Evolutionary conservation across 1,140 invertebrate species (phyloP).

Genomic region (Aphis gossypii): DNA sequence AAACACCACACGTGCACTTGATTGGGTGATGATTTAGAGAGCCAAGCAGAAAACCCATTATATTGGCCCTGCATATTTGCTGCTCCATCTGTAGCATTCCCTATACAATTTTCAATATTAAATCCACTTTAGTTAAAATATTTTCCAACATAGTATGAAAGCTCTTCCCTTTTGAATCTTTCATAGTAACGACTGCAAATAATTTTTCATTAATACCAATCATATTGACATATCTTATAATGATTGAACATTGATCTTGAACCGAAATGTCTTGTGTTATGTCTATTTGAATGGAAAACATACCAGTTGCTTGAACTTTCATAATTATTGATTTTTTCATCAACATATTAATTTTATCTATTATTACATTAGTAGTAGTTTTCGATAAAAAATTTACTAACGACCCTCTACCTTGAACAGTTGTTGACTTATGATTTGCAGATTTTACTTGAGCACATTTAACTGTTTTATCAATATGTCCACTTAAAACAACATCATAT

Average conservation of each 20-base stretch:
- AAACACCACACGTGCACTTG: conserved; percentile 47
- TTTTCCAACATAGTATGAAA: neutral
- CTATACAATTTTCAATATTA: conserved; percentile 4
- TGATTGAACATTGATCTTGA: neutral
- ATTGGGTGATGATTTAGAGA: conserved; percentile 45
- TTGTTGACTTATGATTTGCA: neutral
- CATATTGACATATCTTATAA: neutral
- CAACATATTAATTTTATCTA: neutral
- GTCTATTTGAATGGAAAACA: neutral
- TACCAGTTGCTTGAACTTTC: neutral
- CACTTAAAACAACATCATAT: neutral
- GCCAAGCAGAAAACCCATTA: conserved; percentile 59
- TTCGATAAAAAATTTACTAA: neutral
- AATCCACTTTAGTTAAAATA: neutral
- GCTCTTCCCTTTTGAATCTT: neutral
- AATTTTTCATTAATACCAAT: neutral
- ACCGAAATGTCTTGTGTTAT: neutral
- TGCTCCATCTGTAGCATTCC: conserved; percentile 58
- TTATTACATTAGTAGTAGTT: neutral
- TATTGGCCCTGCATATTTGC: conserved; percentile 60
- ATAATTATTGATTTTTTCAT: neutral
- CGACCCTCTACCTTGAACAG: neutral
- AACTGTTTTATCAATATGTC: neutral
- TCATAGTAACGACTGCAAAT: neutral
- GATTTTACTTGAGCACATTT: neutral